These are phyloP conservation scores for Spicauda simplicius DNA, from an alignment of 2,888 invertebrate species.

Conservation along the genomic window DNA sequence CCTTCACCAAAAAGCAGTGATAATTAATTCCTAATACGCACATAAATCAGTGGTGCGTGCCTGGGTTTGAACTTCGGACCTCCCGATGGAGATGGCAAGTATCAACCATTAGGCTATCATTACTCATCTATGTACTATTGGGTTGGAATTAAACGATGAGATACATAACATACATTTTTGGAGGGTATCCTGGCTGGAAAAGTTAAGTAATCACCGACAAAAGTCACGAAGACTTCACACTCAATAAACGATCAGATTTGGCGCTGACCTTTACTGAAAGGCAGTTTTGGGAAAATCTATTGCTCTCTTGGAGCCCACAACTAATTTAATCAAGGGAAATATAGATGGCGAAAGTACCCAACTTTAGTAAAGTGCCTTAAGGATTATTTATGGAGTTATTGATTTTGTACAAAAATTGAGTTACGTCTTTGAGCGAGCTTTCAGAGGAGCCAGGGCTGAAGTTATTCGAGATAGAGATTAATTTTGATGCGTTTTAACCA, in stretches of 20 bases:
- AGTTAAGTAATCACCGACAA: slow-evolving; percentile 8
- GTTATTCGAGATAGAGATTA: too few relatives aligned
- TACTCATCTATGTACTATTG: too few relatives aligned
- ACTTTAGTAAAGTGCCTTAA: slow-evolving; percentile 33
- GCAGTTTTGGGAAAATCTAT: slow-evolving; percentile 37
- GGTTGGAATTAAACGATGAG: too few relatives aligned
- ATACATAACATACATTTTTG: not conserved
- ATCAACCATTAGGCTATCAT: too few relatives aligned
- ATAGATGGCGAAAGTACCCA: slow-evolving; percentile 23
- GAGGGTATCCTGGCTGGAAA: not conserved
- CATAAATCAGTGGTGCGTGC: too few relatives aligned
- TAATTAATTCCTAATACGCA: too few relatives aligned
- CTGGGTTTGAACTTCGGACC: too few relatives aligned
- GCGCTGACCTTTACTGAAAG: slow-evolving; percentile 29
- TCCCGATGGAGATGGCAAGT: too few relatives aligned
- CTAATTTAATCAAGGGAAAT: slow-evolving; percentile 40
- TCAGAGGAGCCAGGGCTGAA: slow-evolving; percentile 19
- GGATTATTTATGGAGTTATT: slow-evolving; percentile 33
- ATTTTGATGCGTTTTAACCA: not conserved
- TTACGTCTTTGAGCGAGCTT: slow-evolving; percentile 20
- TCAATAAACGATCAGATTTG: slow-evolving; percentile 37
- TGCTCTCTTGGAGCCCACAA: slow-evolving; percentile 30
- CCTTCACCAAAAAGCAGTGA: too few relatives aligned
- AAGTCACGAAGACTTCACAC: slow-evolving; percentile 26
- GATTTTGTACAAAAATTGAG: slow-evolving; percentile 36